Conservation (phyloP, 2,888 invertebrate species). For the Dendrolimus pini region DNA sequence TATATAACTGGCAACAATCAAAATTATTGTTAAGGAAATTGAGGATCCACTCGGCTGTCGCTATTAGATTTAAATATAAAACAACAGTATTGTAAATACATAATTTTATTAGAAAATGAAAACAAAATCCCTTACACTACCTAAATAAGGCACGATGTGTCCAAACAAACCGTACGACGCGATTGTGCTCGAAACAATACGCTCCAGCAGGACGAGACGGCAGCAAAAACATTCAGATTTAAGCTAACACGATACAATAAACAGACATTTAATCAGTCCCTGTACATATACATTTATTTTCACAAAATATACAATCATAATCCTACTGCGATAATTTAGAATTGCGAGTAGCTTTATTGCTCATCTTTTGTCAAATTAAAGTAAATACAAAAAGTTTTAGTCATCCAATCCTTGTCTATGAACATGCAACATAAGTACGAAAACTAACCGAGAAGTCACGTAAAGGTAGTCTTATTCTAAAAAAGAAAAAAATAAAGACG, state of each 20-base stretch:
- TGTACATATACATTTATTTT: constrained; percentile 34
- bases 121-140: constrained; percentile 72
- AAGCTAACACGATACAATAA: constrained; percentile 17
- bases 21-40: no score
- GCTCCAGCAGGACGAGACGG: constrained; percentile 10
- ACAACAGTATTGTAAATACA: constrained; percentile 48
- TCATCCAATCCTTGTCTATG: no score
- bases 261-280: constrained; percentile 28
- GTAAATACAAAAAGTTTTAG: no score
- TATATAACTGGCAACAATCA: no score
- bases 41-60: no score
- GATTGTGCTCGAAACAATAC: constrained; percentile 1
- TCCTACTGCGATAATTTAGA: constrained; percentile 4
- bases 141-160: constrained; percentile 73
- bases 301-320: constrained; percentile 41
- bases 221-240: constrained; percentile 10
- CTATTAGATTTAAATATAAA: constrained; percentile 16
- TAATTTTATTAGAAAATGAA: constrained; percentile 73
- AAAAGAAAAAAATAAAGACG: no score
- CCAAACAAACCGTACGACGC: constrained; percentile 34
- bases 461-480: no score
- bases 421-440: no score
- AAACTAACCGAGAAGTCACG: no score
- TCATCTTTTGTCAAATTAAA: not conserved
- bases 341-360: constrained; percentile 2